Percentiles rank a stretch among this genome's conserved stretches.
Conservation (phyloP, 2,888 invertebrate species). For the Papilio demoleus region DNA sequence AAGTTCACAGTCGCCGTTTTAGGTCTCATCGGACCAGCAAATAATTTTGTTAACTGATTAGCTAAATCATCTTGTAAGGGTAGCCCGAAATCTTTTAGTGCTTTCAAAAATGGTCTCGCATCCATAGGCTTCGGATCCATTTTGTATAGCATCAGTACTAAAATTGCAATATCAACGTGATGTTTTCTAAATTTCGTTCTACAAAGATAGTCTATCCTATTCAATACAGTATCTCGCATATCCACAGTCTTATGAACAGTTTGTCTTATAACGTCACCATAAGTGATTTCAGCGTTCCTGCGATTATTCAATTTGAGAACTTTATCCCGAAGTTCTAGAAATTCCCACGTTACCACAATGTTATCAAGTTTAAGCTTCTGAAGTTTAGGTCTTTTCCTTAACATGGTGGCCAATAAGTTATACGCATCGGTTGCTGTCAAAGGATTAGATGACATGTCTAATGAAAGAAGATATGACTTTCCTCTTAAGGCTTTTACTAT, state of each 20-base stretch:
- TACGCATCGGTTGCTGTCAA: slow-evolving; percentile 54
- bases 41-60: slow-evolving; percentile 49
- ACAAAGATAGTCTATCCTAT: slow-evolving; percentile 54
- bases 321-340: slow-evolving; percentile 48
- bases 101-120: slow-evolving; percentile 47
- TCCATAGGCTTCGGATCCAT: slow-evolving; percentile 46
- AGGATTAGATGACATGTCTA: slow-evolving; percentile 62
- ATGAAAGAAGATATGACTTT: slow-evolving; percentile 49
- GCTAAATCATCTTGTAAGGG: slow-evolving; percentile 54
- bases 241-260: slow-evolving; percentile 46
- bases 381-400: slow-evolving; percentile 49
- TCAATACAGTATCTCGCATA: slow-evolving; percentile 53
- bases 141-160: slow-evolving; percentile 51
- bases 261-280: slow-evolving; percentile 50
- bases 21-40: slow-evolving; percentile 52
- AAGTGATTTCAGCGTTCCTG: slow-evolving; percentile 50
- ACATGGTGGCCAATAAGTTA: slow-evolving; percentile 50
- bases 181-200: slow-evolving; percentile 50
- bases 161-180: slow-evolving; percentile 54
- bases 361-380: slow-evolving; percentile 55
- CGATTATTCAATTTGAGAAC: slow-evolving; percentile 48
- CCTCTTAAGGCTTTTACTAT: slow-evolving; percentile 49
- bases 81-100: slow-evolving; percentile 47
- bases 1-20: slow-evolving; percentile 53
- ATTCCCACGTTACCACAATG: slow-evolving; percentile 53